A percentile compares a stretch with the other conserved stretches of the same genome.
phyloP scores from a whole-genome alignment of 2,888 invertebrate species.

The Tuta absoluta region DNA sequence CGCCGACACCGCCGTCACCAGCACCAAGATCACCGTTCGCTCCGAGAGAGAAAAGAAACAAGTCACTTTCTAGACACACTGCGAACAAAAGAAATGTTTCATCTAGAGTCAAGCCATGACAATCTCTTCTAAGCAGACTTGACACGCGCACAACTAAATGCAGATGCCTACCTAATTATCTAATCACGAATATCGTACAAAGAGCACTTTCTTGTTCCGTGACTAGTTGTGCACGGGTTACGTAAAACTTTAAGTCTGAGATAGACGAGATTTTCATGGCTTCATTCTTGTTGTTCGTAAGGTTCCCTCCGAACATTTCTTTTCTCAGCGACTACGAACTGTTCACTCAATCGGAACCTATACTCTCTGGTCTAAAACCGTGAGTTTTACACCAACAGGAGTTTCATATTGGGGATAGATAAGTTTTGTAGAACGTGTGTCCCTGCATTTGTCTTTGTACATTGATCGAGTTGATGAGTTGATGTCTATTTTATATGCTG shows the following conservation, averaged over 20 bases:
- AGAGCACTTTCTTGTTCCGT: too few relatives aligned
- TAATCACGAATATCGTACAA: too few relatives aligned
- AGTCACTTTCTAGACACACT: conserved; percentile 68
- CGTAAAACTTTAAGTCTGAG: too few relatives aligned
- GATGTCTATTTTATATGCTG: conserved; percentile 67
- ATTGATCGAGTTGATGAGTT: conserved; percentile 61
- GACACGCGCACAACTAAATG: too few relatives aligned
- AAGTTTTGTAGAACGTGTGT: conserved; percentile 60
- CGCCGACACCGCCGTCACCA: conserved; percentile 49
- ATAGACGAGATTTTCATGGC: too few relatives aligned
- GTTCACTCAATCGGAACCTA: conserved; percentile 33
- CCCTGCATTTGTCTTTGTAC: conserved; percentile 68
- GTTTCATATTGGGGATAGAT: conserved; percentile 53
- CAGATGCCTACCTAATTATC: too few relatives aligned
- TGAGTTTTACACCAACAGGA: conserved; percentile 38
- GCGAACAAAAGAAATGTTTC: too few relatives aligned
- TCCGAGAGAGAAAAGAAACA: conserved; percentile 75
- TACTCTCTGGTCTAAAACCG: conserved; percentile 49
- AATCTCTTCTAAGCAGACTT: too few relatives aligned
- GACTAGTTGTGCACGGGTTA: too few relatives aligned
- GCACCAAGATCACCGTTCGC: conserved; percentile 67
- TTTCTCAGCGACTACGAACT: conserved; percentile 24
- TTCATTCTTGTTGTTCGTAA: too few relatives aligned
- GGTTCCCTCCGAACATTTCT: too few relatives aligned
- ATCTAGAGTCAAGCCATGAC: too few relatives aligned